Conservation (phyloP, 2,113 vertebrate species). For the Anser cygnoides region DNA sequence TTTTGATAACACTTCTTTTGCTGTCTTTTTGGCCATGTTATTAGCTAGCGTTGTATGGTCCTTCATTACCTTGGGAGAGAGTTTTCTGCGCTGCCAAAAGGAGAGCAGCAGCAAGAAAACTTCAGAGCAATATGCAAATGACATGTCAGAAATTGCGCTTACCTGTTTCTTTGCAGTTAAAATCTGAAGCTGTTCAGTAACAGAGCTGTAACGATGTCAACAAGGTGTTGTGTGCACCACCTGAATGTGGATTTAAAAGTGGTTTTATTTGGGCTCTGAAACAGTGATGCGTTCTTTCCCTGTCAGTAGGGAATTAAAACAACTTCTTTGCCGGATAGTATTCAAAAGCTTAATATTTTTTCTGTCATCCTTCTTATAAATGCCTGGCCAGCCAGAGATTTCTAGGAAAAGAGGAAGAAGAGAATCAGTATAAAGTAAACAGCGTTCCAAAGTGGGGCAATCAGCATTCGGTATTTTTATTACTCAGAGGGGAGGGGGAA, state of each 20-base stretch:
- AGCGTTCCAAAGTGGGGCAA: not conserved
- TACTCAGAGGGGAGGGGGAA: not conserved
- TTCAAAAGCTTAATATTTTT: not conserved
- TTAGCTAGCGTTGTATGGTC: fast-evolving
- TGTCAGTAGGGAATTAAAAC: not conserved
- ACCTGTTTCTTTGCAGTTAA: not conserved
- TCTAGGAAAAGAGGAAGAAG: not conserved
- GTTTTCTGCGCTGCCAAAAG: not conserved
- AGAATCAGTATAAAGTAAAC: not conserved
- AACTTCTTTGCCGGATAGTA: not conserved
- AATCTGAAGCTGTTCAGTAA: not conserved
- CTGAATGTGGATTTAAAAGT: not conserved
- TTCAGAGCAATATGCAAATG: not conserved
- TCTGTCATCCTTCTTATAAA: not conserved
- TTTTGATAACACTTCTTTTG: not conserved
- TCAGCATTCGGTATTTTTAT: not conserved
- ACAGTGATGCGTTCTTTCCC: not conserved
- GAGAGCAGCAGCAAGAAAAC: not conserved
- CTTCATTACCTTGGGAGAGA: not conserved
- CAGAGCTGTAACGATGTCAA: not conserved
- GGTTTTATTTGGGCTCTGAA: not conserved
- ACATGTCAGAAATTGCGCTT: not conserved
- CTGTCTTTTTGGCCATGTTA: not conserved
- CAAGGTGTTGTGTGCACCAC: not conserved
- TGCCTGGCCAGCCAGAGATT: not conserved